Evolutionary conservation across 2,113 vertebrate genomes (phyloP), one percentile per base, ranked within the genome.

Genomic region (Macheiramphus alcinus): DNA sequence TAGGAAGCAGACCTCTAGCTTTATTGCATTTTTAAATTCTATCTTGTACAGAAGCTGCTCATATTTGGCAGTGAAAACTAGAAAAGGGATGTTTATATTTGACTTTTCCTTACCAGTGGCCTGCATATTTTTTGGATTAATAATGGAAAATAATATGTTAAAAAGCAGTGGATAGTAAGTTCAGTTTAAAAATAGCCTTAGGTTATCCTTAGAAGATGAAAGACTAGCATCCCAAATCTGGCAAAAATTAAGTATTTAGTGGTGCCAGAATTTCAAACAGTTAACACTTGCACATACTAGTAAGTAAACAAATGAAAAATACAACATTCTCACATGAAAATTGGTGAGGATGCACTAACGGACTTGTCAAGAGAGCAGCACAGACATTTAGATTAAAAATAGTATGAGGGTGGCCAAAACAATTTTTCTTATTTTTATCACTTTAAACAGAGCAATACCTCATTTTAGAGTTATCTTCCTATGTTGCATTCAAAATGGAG

Each of bases 21-120:
- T 96, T 95, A 96, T 97, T 65, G 94, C 97, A 98, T 98, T 98
- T 97, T 98, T 96, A 98, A 98, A 98, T 97, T 97, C 85, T 95
- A 58, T 88, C 96, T 98, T 97, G 96, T 94, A 94, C 78, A 96
- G 96, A 96, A 97, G 88, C 94, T 94, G 97, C 93, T 95, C 96
- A 50, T 55, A 93, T 98, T 97, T 97, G 90, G 85, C 83, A 97
- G 91, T 6, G 34, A 96, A 97, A 98, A 91, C 95, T 92, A 92
- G 95, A 97, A 96, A 96, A 97, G 88, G 63, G 76, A 94, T 97
- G 95, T 93, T 96, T 97, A 94, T 90, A 92, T 96, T 84, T 95
- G 93, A 92, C 55, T 75, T 66, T 87, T 87, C 84, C 52, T 86
- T 58, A 95, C 86, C 67, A 96, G 74, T 32, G 95, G 88, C 79